Conservation (phyloP, 1,140 invertebrate genomes). For the Arion vulgaris region DNA sequence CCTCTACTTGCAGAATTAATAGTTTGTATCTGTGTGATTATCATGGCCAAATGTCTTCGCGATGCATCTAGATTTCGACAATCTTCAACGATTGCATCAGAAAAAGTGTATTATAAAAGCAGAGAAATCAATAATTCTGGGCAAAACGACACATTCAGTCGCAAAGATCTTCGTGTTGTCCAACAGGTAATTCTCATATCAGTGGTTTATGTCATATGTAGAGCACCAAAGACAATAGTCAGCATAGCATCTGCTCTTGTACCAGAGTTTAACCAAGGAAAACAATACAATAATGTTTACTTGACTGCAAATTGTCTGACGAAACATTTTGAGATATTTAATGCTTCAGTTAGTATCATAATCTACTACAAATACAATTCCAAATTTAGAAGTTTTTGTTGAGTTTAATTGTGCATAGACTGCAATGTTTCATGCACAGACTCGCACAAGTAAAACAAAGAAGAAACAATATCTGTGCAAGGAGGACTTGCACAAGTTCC, state of each 20-base stretch:
- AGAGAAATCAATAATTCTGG: neutral
- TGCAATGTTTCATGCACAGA: no score
- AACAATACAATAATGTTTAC: neutral
- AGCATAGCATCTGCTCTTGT: neutral
- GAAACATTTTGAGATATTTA: neutral
- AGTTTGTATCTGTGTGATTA: neutral
- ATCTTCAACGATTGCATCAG: neutral
- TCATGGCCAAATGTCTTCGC: neutral
- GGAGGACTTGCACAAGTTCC: no score
- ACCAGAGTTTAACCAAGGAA: neutral
- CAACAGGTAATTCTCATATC: neutral
- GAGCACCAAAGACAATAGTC: neutral
- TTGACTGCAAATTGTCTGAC: neutral
- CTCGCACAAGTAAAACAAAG: no score
- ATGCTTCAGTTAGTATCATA: neutral
- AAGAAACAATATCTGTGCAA: no score
- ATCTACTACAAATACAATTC: neutral
- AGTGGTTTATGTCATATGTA: neutral
- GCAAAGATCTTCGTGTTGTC: neutral
- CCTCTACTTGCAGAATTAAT: neutral
- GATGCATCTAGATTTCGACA: neutral
- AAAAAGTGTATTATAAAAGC: neutral
- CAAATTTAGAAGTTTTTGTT: conserved; percentile 6
- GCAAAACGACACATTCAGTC: neutral
- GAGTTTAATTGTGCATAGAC: no score